Base-by-base conservation (phyloP, 2,113 vertebrate genomes). In the Sinocyclocheilus grahami region DNA sequence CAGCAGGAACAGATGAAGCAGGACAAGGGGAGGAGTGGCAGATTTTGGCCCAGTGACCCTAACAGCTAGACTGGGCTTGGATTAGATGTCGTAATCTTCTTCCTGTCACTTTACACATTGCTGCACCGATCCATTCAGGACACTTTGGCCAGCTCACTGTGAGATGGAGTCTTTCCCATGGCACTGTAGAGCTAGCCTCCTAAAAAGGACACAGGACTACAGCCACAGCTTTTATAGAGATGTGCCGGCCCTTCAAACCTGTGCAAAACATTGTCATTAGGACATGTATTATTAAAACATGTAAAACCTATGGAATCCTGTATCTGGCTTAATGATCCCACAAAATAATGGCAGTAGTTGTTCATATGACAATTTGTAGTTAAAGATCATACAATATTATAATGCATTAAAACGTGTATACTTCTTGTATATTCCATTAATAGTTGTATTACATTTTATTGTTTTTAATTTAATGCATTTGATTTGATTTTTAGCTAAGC, bases 11-110 rank as follows among this genome's bases (percentile, higher is more conserved):
- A 95, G 95, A 94, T 92, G 91, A 92, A 76, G 82, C 84, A 82
- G 90, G 84, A 87, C 88, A 89, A 82, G 75, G 82, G 72, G 82
- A 88, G 89, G 84, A 67, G 78, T 62, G 80, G 90, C 89, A 91
- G 90, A 91, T 91, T 95, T 95, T 95, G 93, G 92, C 93, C 92
- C 92, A 55, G 83, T 92, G 93, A 94, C 92, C 92, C 67, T 93
- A 94, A 91, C 95, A 93, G 93, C 90, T 90, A 90, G 94, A 91
- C 91, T 91, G 89, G 91, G 91, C 93, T 90, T 75, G 92, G 94
- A 94, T 95, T 95, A 95, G 91, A 93, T 86, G 92, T 92, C 90
- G 92, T 95, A 95, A 95, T 95, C 95, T 94, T 94, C 93, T 93
- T 89, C 90, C 90, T 95, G 95, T 95, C 95, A 94, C 93, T 95